These are phyloP conservation scores for Prosapia bicincta DNA, from an alignment of 2,888 invertebrate species.

Conservation along the genomic window DNA sequence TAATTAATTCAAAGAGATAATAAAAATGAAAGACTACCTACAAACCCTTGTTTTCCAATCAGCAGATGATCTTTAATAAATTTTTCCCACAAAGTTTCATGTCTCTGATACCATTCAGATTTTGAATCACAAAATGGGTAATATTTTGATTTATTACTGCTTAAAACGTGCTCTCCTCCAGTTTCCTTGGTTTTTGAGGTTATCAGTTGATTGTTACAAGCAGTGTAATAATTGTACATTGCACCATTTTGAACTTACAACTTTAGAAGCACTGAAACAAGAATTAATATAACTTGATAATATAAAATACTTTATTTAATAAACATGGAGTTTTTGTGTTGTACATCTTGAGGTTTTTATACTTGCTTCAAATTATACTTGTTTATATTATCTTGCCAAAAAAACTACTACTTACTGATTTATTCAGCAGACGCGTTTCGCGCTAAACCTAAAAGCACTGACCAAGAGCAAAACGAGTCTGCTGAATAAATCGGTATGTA, in stretches of 20 bases:
- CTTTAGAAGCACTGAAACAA: neutral
- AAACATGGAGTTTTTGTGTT: too few species aligned
- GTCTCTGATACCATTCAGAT: neutral
- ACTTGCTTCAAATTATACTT: too few species aligned
- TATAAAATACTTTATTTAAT: too few species aligned
- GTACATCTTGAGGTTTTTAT: too few species aligned
- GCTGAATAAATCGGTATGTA: too few species aligned
- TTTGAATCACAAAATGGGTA: neutral
- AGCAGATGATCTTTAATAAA: neutral
- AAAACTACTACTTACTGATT: too few species aligned
- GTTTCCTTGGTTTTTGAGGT: neutral
- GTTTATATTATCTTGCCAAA: too few species aligned
- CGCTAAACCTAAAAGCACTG: too few species aligned
- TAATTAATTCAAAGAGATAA: too few species aligned
- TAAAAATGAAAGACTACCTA: neutral
- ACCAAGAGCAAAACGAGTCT: too few species aligned
- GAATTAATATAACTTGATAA: too few species aligned
- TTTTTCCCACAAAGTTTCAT: neutral
- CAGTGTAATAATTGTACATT: neutral
- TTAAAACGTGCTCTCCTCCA: neutral
- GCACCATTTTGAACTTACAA: neutral
- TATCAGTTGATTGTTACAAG: neutral
- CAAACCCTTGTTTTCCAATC: neutral
- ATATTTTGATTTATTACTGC: neutral
- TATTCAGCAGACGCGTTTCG: too few species aligned